Evolutionary conservation across 2,888 invertebrate species (phyloP).

Genomic region (Eristalis tenax): DNA sequence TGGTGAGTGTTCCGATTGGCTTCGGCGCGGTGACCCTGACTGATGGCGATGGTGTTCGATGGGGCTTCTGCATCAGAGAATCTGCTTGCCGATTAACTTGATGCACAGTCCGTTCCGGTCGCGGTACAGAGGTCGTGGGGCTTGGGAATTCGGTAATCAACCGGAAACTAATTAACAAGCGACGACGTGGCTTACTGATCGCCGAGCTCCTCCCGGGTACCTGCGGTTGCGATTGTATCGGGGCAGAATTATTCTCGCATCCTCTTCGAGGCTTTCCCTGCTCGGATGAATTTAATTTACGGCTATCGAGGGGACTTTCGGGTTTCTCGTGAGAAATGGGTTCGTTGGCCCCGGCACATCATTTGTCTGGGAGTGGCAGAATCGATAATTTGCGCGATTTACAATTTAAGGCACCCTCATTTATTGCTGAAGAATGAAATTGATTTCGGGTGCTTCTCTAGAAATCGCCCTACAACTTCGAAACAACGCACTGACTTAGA

Average conservation of each 20-base stretch:
- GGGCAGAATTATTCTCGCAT: neutral
- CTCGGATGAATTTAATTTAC: neutral
- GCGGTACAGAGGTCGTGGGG: neutral
- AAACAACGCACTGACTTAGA: no score
- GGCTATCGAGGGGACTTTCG: neutral
- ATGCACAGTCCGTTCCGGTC: neutral
- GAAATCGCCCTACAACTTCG: neutral
- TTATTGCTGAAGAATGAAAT: neutral
- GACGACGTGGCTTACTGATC: neutral
- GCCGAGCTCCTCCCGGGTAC: neutral
- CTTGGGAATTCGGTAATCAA: neutral
- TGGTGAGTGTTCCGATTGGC: neutral
- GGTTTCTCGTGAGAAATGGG: neutral
- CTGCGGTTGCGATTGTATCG: neutral
- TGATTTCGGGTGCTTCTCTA: neutral
- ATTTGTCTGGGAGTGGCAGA: neutral
- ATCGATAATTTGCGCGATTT: neutral
- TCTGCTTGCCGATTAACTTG: neutral
- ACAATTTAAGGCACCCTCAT: neutral
- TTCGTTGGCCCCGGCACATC: neutral
- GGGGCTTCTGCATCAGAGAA: neutral
- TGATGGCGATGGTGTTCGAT: neutral
- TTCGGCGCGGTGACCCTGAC: neutral
- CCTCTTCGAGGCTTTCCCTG: neutral
- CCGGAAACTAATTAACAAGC: constrained; percentile 1